These are phyloP conservation scores for Calcarius lapponicus DNA, from an alignment of 2,797 vertebrate genomes.

Conservation along the genomic window DNA sequence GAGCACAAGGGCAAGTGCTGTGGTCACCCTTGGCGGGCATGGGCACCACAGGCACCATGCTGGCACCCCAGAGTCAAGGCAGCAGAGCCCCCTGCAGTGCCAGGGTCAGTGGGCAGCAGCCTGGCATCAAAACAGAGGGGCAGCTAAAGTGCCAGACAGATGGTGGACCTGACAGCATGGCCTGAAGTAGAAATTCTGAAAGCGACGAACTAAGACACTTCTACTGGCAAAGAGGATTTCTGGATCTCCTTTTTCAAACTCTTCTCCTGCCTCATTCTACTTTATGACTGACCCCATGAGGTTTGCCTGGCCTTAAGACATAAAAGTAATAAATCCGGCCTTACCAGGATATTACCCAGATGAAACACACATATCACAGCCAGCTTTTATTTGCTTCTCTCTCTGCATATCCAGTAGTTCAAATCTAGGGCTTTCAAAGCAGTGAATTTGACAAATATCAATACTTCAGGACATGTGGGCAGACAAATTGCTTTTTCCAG, in stretches of 20 bases:
- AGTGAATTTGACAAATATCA: background rate
- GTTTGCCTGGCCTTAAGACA: background rate
- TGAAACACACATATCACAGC: background rate
- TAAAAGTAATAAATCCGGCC: background rate
- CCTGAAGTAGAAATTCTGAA: background rate
- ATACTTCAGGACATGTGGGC: background rate
- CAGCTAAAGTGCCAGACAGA: background rate
- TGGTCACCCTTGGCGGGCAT: background rate
- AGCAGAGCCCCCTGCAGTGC: background rate
- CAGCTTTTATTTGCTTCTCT: background rate
- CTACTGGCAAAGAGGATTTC: background rate
- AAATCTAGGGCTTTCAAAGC: background rate
- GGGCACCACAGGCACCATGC: background rate
- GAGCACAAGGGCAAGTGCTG: background rate
- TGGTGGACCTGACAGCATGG: background rate
- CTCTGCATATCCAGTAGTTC: background rate
- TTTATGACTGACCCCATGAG: background rate
- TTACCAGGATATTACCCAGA: background rate
- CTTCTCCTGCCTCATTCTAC: background rate
- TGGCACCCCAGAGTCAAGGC: background rate
- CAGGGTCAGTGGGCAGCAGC: rapidly evolving
- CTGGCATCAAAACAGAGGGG: background rate
- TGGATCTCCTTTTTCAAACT: background rate
- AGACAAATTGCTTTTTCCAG: background rate
- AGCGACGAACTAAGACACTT: background rate